Conservation (phyloP, 2,113 vertebrate genomes). For the Pluvianellus socialis region DNA sequence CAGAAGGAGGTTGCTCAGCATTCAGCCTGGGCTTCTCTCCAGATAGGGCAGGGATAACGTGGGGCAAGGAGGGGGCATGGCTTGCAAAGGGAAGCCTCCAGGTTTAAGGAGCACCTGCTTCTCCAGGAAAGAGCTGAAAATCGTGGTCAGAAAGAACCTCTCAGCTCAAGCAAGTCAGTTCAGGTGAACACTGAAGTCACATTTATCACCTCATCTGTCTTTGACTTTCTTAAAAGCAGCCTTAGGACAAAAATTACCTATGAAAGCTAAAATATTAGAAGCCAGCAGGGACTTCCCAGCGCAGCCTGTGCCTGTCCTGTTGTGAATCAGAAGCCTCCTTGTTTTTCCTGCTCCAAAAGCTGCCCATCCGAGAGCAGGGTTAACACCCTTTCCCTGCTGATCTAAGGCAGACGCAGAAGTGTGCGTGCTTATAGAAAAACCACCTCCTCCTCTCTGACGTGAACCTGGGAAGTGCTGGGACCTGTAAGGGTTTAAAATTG, state of each 20-base stretch:
- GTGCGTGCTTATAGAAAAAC: background rate
- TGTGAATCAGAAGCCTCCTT: background rate
- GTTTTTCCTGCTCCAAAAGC: background rate
- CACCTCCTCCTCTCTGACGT: background rate
- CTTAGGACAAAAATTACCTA: background rate
- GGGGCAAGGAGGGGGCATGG: background rate
- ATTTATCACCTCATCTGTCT: background rate
- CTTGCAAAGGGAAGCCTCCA: background rate
- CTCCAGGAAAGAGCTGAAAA: background rate
- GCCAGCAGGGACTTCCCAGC: background rate
- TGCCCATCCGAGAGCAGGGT: background rate
- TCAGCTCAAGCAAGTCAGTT: background rate
- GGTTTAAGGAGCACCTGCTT: background rate
- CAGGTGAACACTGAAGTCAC: background rate
- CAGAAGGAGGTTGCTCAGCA: background rate
- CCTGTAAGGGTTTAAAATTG: background rate
- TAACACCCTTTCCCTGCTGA: background rate
- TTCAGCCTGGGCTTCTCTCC: background rate
- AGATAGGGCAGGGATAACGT: background rate
- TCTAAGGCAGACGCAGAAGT: fast-evolving
- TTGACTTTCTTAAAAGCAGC: background rate
- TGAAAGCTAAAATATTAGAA: background rate
- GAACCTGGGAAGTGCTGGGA: background rate
- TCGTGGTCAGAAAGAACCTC: background rate
- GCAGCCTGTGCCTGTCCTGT: background rate